Conservation (phyloP, 2,888 invertebrate genomes). For the Drosophila anomalata region DNA sequence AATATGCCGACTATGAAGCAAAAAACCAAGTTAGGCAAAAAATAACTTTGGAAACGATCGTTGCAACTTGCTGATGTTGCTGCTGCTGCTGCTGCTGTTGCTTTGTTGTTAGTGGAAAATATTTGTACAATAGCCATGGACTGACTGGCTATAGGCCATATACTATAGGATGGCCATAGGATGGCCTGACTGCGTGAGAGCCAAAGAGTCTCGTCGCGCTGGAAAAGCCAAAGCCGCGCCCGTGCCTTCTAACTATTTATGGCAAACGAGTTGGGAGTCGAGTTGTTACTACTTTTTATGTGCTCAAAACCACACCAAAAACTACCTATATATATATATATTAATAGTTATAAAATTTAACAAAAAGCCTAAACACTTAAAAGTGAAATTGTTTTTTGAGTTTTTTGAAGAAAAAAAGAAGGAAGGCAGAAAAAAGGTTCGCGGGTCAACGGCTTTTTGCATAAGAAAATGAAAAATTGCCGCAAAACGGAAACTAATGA, state of each 20-base stretch:
- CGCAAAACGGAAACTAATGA: conserved; percentile 81
- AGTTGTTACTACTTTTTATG: conserved; percentile 23
- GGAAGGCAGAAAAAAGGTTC: conserved; percentile 14
- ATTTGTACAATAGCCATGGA: conserved; percentile 71
- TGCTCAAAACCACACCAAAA: conserved; percentile 4
- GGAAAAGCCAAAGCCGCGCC: conserved; percentile 73
- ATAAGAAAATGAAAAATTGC: conserved; percentile 81
- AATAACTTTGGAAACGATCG: conserved; percentile 68
- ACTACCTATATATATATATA: background rate
- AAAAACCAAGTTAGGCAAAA: conserved; percentile 69
- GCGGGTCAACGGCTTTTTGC: conserved; percentile 73
- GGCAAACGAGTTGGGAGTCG: conserved; percentile 71
- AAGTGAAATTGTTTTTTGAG: conserved; percentile 66
- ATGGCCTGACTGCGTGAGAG: conserved; percentile 63
- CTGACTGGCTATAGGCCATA: conserved; percentile 12
- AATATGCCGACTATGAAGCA: conserved; percentile 49
- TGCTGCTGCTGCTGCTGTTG: conserved; percentile 54
- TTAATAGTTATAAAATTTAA: background rate
- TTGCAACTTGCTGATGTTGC: conserved; percentile 38
- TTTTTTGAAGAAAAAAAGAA: background rate
- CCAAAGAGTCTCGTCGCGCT: conserved; percentile 26
- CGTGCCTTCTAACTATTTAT: conserved; percentile 80
- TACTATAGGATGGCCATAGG: conserved; percentile 20
- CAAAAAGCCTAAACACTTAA: conserved; percentile 22
- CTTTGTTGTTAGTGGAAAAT: conserved; percentile 59